A percentile compares a stretch with the other conserved stretches of the same genome.
These are phyloP conservation scores for Heliconius ismenius DNA, from an alignment of 2,888 invertebrate species.

Conservation along the genomic window DNA sequence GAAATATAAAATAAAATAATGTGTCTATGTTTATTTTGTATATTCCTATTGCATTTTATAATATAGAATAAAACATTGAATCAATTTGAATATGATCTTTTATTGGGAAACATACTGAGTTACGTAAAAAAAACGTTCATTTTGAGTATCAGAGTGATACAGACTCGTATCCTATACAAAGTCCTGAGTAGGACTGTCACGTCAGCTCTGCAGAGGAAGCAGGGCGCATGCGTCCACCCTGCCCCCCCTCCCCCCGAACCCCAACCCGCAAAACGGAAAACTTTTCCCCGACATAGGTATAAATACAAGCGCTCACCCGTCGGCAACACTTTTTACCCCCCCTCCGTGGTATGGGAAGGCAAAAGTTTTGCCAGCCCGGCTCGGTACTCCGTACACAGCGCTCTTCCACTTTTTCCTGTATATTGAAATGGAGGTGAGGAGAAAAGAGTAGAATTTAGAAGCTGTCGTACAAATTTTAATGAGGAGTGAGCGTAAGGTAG, in stretches of 20 bases:
- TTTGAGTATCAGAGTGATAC: conserved; percentile 42
- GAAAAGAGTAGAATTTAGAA: conserved; percentile 82
- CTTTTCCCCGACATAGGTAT: conserved; percentile 81
- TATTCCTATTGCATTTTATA: not conserved
- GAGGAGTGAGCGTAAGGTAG: conserved; percentile 72
- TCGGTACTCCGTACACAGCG: conserved; percentile 79
- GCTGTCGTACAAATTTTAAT: conserved; percentile 81
- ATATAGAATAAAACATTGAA: too few relatives aligned
- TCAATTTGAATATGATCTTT: not conserved
- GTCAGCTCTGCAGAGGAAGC: conserved; percentile 65
- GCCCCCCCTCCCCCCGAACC: conserved; percentile 58
- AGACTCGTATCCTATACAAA: conserved; percentile 55
- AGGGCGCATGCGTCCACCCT: conserved; percentile 72
- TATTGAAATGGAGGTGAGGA: conserved; percentile 82
- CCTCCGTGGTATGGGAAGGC: conserved; percentile 68
- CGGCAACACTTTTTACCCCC: conserved; percentile 82
- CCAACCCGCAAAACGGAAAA: conserved; percentile 81
- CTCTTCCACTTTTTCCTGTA: conserved; percentile 82
- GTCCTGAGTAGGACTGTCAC: conserved; percentile 74
- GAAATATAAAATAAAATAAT: too few relatives aligned
- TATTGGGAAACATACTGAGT: conserved; percentile 39
- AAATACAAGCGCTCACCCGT: conserved; percentile 74
- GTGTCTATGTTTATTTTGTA: not conserved
- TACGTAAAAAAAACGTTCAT: conserved; percentile 61
- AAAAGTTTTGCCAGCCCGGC: conserved; percentile 79